phyloP scores from a whole-genome alignment of 1,140 invertebrate genomes.

The Lepidurus apus region DNA sequence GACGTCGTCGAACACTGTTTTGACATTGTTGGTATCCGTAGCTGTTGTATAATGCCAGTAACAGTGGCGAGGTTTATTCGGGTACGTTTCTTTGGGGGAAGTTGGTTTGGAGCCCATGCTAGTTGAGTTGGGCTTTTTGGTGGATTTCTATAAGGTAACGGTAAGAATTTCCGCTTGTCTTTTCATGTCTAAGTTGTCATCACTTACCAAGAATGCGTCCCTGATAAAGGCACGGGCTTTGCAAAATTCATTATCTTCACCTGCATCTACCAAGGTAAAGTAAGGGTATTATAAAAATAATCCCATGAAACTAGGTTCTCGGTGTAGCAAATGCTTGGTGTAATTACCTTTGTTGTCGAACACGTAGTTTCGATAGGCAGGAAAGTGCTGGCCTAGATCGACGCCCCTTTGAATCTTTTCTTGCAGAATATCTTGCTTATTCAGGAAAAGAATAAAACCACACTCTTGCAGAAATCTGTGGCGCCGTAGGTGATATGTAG shows the following conservation, averaged over 20 bases:
- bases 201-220: conserved; percentile 58
- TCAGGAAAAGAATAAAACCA: conserved; percentile 71
- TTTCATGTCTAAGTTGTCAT: neutral
- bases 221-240: conserved; percentile 61
- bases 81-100: neutral
- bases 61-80: conserved; percentile 31
- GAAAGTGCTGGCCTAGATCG: conserved; percentile 58
- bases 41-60: conserved; percentile 68
- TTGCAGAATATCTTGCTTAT: conserved; percentile 72
- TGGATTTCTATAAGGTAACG: neutral
- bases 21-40: conserved; percentile 65
- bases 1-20: conserved; percentile 62
- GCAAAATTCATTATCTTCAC: conserved; percentile 55
- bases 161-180: neutral
- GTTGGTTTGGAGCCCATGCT: neutral
- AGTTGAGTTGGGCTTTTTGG: neutral
- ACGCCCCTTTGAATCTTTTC: conserved; percentile 62
- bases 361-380: conserved; percentile 54
- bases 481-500: conserved; percentile 22
- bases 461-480: conserved; percentile 62
- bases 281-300: conserved; percentile 26
- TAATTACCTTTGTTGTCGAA: conserved; percentile 43
- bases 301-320: neutral
- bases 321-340: conserved; percentile 7
- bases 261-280: conserved; percentile 39